Percentiles rank a stretch among this genome's conserved stretches.
Evolutionary conservation across 2,113 vertebrate genomes (phyloP).

Genomic region (Climacteris rufus): DNA sequence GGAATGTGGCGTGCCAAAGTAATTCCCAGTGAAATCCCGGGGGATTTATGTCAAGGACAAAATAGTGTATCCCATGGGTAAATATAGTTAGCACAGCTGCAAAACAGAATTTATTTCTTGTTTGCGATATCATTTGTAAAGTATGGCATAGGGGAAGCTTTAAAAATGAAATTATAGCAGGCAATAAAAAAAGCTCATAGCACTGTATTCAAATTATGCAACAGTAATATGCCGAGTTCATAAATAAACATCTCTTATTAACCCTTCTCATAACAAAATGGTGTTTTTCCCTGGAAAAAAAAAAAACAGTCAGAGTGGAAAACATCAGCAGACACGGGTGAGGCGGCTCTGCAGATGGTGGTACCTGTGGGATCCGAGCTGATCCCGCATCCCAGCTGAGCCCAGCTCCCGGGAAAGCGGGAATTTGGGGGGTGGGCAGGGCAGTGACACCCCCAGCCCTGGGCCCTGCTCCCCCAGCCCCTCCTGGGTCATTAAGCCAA

Average conservation of each 20-base stretch:
- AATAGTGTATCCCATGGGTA: conserved; percentile 73
- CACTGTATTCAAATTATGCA: conserved; percentile 80
- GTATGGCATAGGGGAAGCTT: conserved; percentile 74
- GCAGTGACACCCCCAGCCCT: background rate
- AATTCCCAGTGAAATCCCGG: conserved; percentile 48
- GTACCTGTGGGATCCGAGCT: background rate
- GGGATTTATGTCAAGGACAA: conserved; percentile 75
- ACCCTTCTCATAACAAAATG: conserved; percentile 66
- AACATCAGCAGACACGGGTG: background rate
- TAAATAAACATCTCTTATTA: conserved; percentile 78
- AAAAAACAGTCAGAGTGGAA: background rate
- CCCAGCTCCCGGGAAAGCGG: background rate
- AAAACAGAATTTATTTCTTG: conserved; percentile 79
- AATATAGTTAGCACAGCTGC: conserved; percentile 72
- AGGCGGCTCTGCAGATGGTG: background rate
- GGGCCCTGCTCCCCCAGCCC: background rate
- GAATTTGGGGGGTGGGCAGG: background rate
- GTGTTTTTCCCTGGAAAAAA: background rate
- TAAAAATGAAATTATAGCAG: conserved; percentile 81
- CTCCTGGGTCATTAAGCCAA: background rate
- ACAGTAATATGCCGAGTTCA: conserved; percentile 75
- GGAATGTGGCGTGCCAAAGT: conserved; percentile 41
- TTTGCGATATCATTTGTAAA: conserved; percentile 79
- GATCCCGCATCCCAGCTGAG: background rate
- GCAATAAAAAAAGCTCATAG: conserved; percentile 77